Conservation (phyloP, 2,797 vertebrate species). For the Cossypha dichroa region DNA sequence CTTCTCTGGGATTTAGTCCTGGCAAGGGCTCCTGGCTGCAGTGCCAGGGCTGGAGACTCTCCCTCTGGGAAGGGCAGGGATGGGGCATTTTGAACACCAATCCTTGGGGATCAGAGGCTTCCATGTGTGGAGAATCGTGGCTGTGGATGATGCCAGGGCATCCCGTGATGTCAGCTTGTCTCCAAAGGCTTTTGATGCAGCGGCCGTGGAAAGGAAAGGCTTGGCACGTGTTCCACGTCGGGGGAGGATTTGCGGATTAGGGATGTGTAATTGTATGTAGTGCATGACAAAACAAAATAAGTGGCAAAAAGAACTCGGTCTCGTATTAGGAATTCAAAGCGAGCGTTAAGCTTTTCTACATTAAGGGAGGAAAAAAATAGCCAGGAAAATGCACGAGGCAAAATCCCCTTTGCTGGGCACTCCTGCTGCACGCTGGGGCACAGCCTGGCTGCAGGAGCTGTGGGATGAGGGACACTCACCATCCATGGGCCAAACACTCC, state of each 20-base stretch:
- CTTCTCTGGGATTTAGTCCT: not conserved
- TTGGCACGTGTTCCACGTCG: constrained; percentile 46
- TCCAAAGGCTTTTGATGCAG: not conserved
- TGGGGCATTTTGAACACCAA: rapidly evolving
- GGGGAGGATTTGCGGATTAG: constrained; percentile 71
- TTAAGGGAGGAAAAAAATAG: not conserved
- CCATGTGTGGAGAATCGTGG: rapidly evolving
- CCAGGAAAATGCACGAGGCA: not conserved
- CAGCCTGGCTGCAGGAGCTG: not conserved
- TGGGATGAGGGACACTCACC: rapidly evolving
- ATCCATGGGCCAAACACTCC: rapidly evolving
- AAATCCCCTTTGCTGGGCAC: not conserved
- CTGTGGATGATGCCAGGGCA: not conserved
- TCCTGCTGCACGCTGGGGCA: rapidly evolving
- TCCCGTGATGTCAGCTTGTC: not conserved
- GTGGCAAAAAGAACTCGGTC: constrained; percentile 50
- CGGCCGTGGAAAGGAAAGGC: not conserved
- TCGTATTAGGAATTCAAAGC: constrained; percentile 60
- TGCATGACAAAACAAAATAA: constrained; percentile 71
- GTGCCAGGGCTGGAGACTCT: not conserved
- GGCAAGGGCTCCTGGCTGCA: not conserved
- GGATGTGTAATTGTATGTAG: constrained; percentile 64
- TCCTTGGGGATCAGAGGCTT: not conserved
- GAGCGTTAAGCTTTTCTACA: constrained; percentile 11
- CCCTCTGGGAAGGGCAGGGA: not conserved